Evolutionary conservation across 2,888 invertebrate genomes (phyloP).

Genomic region (Orthonevra nobilis): DNA sequence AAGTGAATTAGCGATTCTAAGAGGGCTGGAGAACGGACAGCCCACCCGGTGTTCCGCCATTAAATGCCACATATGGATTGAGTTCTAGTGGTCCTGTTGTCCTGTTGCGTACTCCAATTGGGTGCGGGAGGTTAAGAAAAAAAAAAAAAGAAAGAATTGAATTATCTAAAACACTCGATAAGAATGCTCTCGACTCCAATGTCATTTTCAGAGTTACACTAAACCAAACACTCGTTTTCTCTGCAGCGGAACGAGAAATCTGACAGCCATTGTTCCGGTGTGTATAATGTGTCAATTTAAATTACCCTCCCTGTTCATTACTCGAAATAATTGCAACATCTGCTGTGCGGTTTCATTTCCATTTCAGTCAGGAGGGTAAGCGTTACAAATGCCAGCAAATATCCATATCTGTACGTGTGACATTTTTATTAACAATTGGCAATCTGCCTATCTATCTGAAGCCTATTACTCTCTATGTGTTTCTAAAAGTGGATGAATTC

Average conservation of each 20-base stretch:
- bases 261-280: conserved; percentile 60
- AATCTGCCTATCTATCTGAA: conserved; percentile 41
- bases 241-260: conserved; percentile 51
- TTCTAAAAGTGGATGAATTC: conserved; percentile 53
- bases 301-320: conserved; percentile 64
- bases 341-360: conserved; percentile 65
- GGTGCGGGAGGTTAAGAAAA: conserved; percentile 30
- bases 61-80: conserved; percentile 68
- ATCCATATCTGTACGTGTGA: no score
- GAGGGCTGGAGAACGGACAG: conserved; percentile 54
- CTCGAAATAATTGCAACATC: conserved; percentile 69
- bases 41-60: conserved; percentile 65
- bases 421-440: conserved; percentile 66
- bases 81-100: conserved; percentile 36
- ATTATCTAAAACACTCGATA: background rate
- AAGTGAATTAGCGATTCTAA: conserved; percentile 67
- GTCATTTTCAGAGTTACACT: no score
- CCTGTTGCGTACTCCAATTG: conserved; percentile 40
- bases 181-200: conserved; percentile 3
- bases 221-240: background rate
- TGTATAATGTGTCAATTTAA: conserved; percentile 66
- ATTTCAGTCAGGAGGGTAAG: conserved; percentile 49
- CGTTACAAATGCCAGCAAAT: no score
- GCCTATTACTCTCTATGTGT: conserved; percentile 19
- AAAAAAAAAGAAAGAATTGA: conserved; percentile 4